A percentile compares a stretch with the other conserved stretches of the same genome.
Conservation (phyloP, 2,888 invertebrate genomes). For the Pheosia tremula region DNA sequence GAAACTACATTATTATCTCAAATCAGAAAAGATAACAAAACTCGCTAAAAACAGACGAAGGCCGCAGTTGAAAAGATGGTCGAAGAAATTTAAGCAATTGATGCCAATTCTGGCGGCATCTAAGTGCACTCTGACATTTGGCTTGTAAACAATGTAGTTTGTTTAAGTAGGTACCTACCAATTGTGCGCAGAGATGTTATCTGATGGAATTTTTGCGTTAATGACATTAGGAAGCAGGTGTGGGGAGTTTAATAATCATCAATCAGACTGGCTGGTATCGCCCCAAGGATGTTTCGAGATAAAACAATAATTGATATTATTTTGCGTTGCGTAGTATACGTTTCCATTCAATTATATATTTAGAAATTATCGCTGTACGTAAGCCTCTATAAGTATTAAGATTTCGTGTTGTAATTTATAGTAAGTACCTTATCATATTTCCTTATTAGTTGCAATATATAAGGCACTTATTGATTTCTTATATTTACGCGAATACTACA, state of each 20-base stretch:
- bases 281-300: slow-evolving; percentile 12
- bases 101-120: slow-evolving; percentile 46
- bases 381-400: too few species aligned
- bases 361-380: neutral
- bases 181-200: neutral
- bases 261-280: slow-evolving; percentile 13
- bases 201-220: neutral
- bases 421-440: neutral
- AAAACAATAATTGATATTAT: slow-evolving; percentile 10
- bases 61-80: neutral
- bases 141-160: neutral
- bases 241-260: slow-evolving; percentile 14
- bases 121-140: slow-evolving; percentile 13
- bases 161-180: neutral
- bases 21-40: neutral
- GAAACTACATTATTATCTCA: neutral
- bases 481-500: too few species aligned
- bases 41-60: neutral
- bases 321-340: slow-evolving; percentile 1
- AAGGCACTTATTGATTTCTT: too few species aligned
- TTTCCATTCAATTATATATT: neutral
- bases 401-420: neutral
- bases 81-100: slow-evolving; percentile 49
- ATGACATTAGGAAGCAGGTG: slow-evolving; percentile 2
- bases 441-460: neutral